phyloP scores from a whole-genome alignment of 1,140 invertebrate genomes.

The Chlorops oryzae region DNA sequence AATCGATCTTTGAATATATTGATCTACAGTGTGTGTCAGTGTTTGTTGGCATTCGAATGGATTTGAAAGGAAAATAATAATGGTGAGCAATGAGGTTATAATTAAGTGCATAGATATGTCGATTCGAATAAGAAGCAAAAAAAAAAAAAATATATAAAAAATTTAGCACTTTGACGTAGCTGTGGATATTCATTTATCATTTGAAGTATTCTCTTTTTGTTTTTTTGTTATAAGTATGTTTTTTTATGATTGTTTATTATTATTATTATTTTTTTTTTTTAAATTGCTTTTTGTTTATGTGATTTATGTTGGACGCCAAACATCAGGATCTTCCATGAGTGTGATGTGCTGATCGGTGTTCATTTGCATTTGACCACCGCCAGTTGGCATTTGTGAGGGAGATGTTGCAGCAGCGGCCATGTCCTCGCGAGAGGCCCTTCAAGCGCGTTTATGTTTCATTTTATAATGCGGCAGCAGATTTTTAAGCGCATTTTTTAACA shows the following conservation, averaged over 20 bases:
- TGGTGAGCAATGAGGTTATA: too few species aligned
- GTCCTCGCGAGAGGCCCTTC: slow-evolving; percentile 72
- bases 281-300: neutral
- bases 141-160: too few species aligned
- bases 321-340: slow-evolving; percentile 81
- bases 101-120: too few species aligned
- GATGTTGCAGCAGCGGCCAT: slow-evolving; percentile 72
- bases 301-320: slow-evolving; percentile 81
- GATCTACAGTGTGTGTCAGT: too few species aligned
- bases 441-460: neutral
- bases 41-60: too few species aligned
- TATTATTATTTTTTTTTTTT: slow-evolving; percentile 2
- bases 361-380: slow-evolving; percentile 55
- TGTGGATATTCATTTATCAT: too few species aligned
- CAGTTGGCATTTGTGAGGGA: slow-evolving; percentile 54
- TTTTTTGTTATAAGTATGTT: slow-evolving; percentile 6
- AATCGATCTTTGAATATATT: too few species aligned
- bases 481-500: neutral
- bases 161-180: too few species aligned
- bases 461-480: neutral
- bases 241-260: slow-evolving; percentile 18
- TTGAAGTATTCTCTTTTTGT: slow-evolving; percentile 3
- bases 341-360: slow-evolving; percentile 66
- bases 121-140: too few species aligned
- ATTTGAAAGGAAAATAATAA: too few species aligned